Evolutionary conservation across 2,888 invertebrate species (phyloP).

Genomic region (Apoda limacodes): DNA sequence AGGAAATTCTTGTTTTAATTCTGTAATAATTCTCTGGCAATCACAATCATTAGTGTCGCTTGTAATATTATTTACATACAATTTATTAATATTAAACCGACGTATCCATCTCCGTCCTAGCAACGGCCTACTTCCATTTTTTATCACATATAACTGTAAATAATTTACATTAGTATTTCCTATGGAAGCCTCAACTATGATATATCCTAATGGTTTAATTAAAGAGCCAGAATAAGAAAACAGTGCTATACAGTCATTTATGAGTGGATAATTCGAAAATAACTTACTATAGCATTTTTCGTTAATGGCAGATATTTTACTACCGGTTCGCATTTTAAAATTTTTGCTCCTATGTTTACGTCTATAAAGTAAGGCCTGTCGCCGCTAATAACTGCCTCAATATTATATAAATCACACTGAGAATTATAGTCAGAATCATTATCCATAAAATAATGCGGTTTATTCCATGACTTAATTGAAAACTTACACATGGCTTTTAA

Average conservation of each 20-base stretch:
- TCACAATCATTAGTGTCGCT: neutral
- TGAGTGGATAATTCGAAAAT: slow-evolving; percentile 2
- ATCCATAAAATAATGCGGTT: too few relatives aligned
- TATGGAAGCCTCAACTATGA: slow-evolving; percentile 8
- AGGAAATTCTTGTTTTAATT: slow-evolving; percentile 9
- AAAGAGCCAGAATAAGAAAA: slow-evolving; percentile 9
- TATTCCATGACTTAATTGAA: too few relatives aligned
- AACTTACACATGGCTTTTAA: slow-evolving; percentile 7
- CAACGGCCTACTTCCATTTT: slow-evolving; percentile 6
- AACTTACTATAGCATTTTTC: slow-evolving; percentile 6
- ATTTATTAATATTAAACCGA: slow-evolving; percentile 7
- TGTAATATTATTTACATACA: slow-evolving; percentile 3
- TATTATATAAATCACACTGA: slow-evolving; percentile 12
- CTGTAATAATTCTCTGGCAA: slow-evolving; percentile 5
- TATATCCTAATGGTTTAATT: slow-evolving; percentile 9
- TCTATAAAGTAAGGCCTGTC: slow-evolving; percentile 10
- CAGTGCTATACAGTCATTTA: slow-evolving; percentile 4
- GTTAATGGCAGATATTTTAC: slow-evolving; percentile 11
- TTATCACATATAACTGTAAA: slow-evolving; percentile 10
- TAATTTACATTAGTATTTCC: neutral
- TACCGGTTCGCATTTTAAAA: slow-evolving; percentile 10
- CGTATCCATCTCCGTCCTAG: slow-evolving; percentile 8
- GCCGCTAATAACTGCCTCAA: slow-evolving; percentile 3
- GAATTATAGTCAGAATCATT: slow-evolving; percentile 9
- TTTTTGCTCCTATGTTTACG: slow-evolving; percentile 1